phyloP scores from a whole-genome alignment of 2,888 invertebrate genomes.

The Lasius fuliginosus region DNA sequence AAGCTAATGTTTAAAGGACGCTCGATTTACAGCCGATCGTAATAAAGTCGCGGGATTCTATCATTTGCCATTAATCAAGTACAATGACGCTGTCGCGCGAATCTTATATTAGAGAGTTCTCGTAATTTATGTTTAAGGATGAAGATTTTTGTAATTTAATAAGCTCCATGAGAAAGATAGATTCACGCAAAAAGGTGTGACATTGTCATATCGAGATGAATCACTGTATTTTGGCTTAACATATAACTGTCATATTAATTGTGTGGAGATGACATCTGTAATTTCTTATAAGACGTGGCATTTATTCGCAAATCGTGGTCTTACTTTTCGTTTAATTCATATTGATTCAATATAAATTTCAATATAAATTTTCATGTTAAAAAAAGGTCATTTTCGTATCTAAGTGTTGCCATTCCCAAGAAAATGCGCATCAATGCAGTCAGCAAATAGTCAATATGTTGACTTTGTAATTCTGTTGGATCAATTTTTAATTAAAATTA shows the following conservation, averaged over 20 bases:
- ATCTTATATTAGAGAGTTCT: not conserved
- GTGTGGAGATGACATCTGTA: not conserved
- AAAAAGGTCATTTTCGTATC: not conserved
- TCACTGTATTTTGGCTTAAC: not conserved
- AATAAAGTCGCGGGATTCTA: constrained; percentile 4
- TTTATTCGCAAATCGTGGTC: not conserved
- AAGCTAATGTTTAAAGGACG: constrained; percentile 47
- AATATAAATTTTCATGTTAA: not conserved
- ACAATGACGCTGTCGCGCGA: not conserved
- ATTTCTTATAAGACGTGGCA: not conserved
- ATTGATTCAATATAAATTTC: not conserved
- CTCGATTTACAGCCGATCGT: constrained; percentile 39
- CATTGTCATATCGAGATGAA: not conserved
- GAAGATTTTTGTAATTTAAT: constrained; percentile 3
- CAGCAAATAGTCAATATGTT: no score
- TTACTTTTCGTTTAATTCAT: not conserved
- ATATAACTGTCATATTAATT: not conserved
- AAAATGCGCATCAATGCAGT: no score
- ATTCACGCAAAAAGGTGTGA: not conserved
- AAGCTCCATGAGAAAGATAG: not conserved
- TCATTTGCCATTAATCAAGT: constrained; percentile 15
- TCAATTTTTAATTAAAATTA: no score
- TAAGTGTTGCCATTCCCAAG: not conserved
- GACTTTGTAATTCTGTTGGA: no score
- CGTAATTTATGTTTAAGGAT: not conserved